Conservation (phyloP, 1,140 invertebrate species). For the Drosophila teissieri region DNA sequence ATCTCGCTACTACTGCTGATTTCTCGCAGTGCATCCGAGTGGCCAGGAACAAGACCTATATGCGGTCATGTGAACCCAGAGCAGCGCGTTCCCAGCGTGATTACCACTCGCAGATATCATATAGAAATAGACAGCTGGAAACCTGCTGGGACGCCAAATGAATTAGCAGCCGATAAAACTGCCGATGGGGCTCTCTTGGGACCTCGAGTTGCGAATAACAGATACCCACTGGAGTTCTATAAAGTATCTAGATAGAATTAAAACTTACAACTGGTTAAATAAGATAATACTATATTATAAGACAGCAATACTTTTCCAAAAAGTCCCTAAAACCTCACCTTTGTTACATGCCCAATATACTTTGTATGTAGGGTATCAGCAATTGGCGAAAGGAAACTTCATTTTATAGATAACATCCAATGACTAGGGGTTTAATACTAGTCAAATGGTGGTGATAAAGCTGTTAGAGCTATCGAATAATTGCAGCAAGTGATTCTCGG, state of each 20-base stretch:
- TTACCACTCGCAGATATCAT: conserved; percentile 74
- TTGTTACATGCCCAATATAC: not conserved
- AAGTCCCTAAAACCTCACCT: too few species aligned
- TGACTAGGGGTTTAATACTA: not conserved
- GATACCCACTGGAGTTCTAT: not conserved
- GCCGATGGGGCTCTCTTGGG: conserved; percentile 3
- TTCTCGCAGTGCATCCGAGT: conserved; percentile 19
- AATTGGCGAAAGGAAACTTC: not conserved
- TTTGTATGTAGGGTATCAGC: not conserved
- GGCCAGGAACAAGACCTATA: conserved; percentile 52
- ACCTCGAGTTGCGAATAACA: not conserved
- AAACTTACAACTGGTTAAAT: too few species aligned
- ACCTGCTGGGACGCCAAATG: conserved; percentile 77
- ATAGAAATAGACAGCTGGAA: conserved; percentile 47
- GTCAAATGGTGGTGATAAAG: not conserved
- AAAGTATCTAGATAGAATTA: too few species aligned
- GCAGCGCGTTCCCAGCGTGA: conserved; percentile 69
- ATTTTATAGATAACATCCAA: not conserved
- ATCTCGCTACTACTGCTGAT: too few species aligned
- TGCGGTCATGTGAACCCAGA: conserved; percentile 46
- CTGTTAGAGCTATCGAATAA: not conserved
- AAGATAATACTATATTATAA: too few species aligned
- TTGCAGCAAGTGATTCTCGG: not conserved
- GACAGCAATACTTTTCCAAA: too few species aligned
- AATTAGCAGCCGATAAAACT: conserved; percentile 62